Conservation (phyloP, 2,113 vertebrate genomes). For the Rhinopithecus roxellana region DNA sequence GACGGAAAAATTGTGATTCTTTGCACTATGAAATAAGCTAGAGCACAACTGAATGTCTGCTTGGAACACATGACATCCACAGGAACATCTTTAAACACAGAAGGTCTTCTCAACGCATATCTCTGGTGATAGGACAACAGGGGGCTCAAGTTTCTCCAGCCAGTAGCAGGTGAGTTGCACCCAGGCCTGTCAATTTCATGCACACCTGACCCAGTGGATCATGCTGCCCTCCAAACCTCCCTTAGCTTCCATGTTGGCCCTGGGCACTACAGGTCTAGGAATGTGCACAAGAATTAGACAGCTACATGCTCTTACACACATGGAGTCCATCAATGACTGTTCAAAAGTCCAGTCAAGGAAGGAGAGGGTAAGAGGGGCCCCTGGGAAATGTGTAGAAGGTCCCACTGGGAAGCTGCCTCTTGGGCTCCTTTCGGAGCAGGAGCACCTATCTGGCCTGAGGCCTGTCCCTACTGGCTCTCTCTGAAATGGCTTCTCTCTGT, state of each 20-base stretch:
- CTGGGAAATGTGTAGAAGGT: background rate
- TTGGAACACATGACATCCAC: background rate
- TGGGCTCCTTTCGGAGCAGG: background rate
- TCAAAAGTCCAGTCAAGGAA: background rate
- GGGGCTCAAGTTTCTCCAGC: background rate
- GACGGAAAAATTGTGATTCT: background rate
- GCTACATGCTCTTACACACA: background rate
- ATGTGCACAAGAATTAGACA: background rate
- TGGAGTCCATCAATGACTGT: background rate
- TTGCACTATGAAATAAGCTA: background rate
- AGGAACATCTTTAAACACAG: no score
- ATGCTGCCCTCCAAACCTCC: background rate
- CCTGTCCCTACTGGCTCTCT: background rate
- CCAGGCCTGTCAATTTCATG: background rate
- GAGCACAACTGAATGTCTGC: background rate
- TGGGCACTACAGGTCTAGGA: background rate
- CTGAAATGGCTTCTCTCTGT: background rate
- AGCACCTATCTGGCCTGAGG: background rate
- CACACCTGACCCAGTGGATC: background rate
- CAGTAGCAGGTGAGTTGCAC: background rate
- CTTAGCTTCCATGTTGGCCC: fast-evolving
- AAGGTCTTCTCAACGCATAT: background rate
- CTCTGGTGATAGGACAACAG: background rate
- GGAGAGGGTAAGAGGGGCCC: background rate
- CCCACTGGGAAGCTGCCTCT: no score